Base-by-base conservation (phyloP, 2,888 invertebrate species). In the Dynastes grantii region DNA sequence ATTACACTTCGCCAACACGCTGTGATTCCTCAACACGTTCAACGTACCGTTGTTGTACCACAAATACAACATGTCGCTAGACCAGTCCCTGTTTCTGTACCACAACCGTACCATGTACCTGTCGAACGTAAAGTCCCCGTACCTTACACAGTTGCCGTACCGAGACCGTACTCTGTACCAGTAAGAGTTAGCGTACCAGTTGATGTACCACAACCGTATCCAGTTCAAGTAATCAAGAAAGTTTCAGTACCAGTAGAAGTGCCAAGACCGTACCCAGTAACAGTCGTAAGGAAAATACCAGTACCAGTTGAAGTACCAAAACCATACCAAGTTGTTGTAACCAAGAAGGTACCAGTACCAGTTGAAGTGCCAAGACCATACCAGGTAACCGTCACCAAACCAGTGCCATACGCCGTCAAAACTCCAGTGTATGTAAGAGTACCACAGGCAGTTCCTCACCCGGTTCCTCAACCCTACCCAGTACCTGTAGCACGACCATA, bases 241-340 rank as follows among this genome's bases (percentile, higher is more conserved):
- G 49, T 85, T 22, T 82, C 81, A 51, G 84, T 85, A 58, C 84
- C 86, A 63, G 82, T 83, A 6, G 84, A 84, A 79, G 84, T 87
- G 64, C 86, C 87, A 22, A 86, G 83, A 82, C 86, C 87, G 8
- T 86, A 87, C 81, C 84, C 85, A 71, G 84, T 86, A 13, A 78
- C 78, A 29, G 79, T 81, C 9, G 78, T 67, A 22, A 80, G 70
- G 49, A 77, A 76, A 37, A 71, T 81, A 4, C 77, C 79, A 16
- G 79, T 80, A 11, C 65, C 81, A 71, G 86, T 87, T n/a, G 81
- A 84, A 37, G 86, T 87, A 73, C 85, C 87, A 29, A 85, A 87
- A 80, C 87, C 87, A 5, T 86, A 86, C 80, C 85, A 87, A 68
- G 87, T 88, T 2, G 70, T 81, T 55, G 84, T 86, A 8, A 84